phyloP scores from a whole-genome alignment of 2,888 invertebrate genomes.

The Trichogramma evanescens region DNA sequence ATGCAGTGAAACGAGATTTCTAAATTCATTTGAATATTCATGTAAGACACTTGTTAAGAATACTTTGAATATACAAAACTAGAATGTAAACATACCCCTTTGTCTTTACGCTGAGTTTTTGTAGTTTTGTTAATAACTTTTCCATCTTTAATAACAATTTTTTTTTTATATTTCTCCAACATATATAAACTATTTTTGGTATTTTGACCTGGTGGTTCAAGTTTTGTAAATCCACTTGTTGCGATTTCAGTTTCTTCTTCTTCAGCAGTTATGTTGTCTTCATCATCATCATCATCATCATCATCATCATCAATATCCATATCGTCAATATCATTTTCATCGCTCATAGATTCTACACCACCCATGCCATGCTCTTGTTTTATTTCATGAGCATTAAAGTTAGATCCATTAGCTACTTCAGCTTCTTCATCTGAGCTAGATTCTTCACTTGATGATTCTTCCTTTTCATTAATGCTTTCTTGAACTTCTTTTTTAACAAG shows the following conservation, averaged over 20 bases:
- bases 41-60: not conserved
- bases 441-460: slow-evolving; percentile 26
- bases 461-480: slow-evolving; percentile 22
- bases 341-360: slow-evolving; percentile 40
- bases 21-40: slow-evolving; percentile 24
- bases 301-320: slow-evolving; percentile 28
- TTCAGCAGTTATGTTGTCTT: slow-evolving; percentile 44
- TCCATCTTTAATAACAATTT: slow-evolving; percentile 61
- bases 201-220: slow-evolving; percentile 49
- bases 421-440: slow-evolving; percentile 43
- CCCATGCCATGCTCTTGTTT: slow-evolving; percentile 37
- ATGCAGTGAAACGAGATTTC: slow-evolving; percentile 77
- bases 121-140: slow-evolving; percentile 59
- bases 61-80: not conserved
- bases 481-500: slow-evolving; percentile 12
- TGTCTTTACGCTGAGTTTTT: slow-evolving; percentile 72
- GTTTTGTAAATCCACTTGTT: slow-evolving; percentile 49
- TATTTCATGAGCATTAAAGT: slow-evolving; percentile 36
- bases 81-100: slow-evolving; percentile 52
- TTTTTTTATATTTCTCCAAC: slow-evolving; percentile 73
- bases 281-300: slow-evolving; percentile 40
- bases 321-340: slow-evolving; percentile 17
- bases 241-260: slow-evolving; percentile 27
- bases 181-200: slow-evolving; percentile 66
- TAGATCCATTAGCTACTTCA: slow-evolving; percentile 38